Conservation (phyloP, 2,888 invertebrate species). For the Emmelina monodactyla region DNA sequence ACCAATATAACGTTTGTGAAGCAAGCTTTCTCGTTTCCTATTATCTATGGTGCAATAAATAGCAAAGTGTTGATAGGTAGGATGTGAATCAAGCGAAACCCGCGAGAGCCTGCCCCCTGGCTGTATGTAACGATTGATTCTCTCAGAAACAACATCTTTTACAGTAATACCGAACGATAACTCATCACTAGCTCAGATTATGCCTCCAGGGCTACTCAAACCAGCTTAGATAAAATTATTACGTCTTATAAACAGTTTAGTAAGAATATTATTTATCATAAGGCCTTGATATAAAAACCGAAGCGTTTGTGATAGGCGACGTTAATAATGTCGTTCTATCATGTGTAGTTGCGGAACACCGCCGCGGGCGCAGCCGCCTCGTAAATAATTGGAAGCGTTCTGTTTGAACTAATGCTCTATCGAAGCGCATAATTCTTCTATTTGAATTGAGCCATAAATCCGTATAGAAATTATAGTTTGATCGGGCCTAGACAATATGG, state of each 20-base stretch:
- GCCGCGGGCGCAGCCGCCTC: conserved; percentile 29
- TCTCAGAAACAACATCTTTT: too few relatives aligned
- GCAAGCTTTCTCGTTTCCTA: conserved; percentile 1
- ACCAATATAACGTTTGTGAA: too few relatives aligned
- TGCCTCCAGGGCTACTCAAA: too few relatives aligned
- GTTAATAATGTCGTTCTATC: conserved; percentile 29
- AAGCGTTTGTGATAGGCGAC: conserved; percentile 23
- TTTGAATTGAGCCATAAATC: conserved; percentile 47
- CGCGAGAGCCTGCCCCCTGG: too few relatives aligned
- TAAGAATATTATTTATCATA: too few relatives aligned
- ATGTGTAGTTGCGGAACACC: conserved; percentile 7
- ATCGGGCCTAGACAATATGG: too few relatives aligned
- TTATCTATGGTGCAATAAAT: conserved; percentile 23
- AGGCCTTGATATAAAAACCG: too few relatives aligned
- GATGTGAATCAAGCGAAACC: conserved; percentile 31
- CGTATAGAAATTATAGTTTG: not conserved
- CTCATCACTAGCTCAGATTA: too few relatives aligned
- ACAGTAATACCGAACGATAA: too few relatives aligned
- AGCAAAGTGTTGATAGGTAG: conserved; percentile 31
- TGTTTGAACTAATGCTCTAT: conserved; percentile 48
- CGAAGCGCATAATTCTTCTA: conserved; percentile 42
- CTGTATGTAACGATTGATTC: too few relatives aligned
- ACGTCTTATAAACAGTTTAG: too few relatives aligned
- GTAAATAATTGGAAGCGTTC: conserved; percentile 52
- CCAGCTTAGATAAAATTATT: too few relatives aligned